phyloP scores from a whole-genome alignment of 2,888 invertebrate genomes.

The Epirrhoe alternata region DNA sequence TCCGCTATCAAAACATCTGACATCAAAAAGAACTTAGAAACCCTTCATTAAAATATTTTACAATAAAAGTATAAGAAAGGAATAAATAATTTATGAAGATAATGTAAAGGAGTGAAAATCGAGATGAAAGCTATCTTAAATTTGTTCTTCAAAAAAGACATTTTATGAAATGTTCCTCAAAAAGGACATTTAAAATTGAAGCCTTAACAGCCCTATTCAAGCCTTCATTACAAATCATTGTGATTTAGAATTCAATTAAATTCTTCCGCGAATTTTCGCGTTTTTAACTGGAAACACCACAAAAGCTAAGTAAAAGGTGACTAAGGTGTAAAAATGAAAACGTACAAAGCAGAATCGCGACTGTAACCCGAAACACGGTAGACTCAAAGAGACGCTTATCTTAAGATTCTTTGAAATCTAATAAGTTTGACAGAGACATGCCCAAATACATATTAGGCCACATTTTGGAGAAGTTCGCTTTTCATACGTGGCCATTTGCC shows the following conservation, averaged over 20 bases:
- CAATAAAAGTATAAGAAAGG: slow-evolving; percentile 4
- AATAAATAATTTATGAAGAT: slow-evolving; percentile 6
- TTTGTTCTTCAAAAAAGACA: slow-evolving; percentile 2
- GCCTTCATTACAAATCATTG: slow-evolving; percentile 21
- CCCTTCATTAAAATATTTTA: slow-evolving; percentile 2
- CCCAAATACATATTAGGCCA: no score
- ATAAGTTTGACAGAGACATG: no score
- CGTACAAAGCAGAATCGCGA: no score
- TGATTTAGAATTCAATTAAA: slow-evolving; percentile 33
- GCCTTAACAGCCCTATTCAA: slow-evolving; percentile 23
- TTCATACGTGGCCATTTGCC: no score
- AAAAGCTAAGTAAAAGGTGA: neutral
- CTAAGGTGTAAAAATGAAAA: neutral
- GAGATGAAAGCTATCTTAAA: slow-evolving; percentile 6
- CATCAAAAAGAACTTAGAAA: slow-evolving; percentile 1
- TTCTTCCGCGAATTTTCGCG: slow-evolving; percentile 27
- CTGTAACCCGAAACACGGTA: no score
- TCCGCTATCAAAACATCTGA: neutral
- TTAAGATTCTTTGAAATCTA: no score
- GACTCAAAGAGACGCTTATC: no score
- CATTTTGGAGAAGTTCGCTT: no score
- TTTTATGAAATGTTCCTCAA: slow-evolving; percentile 2
- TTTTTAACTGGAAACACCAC: slow-evolving; percentile 27
- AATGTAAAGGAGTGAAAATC: slow-evolving; percentile 4
- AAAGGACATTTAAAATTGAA: slow-evolving; percentile 24